Evolutionary conservation across 2,797 vertebrate species (phyloP).

Genomic region (Gadopsis marmoratus): DNA sequence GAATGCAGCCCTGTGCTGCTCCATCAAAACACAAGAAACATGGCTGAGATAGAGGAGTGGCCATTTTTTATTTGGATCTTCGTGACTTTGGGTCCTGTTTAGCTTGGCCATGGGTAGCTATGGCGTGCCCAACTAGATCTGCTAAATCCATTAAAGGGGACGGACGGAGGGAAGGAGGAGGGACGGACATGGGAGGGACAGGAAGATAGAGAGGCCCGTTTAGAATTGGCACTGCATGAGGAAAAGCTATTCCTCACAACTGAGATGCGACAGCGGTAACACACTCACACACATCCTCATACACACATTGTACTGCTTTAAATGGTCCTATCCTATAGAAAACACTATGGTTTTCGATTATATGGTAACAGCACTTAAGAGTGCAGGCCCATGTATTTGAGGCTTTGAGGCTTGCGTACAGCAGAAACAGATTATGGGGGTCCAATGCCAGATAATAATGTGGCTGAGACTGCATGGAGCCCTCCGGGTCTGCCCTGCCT

Average conservation of each 20-base stretch:
- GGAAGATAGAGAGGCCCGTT: constrained; percentile 53
- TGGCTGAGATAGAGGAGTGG: constrained; percentile 56
- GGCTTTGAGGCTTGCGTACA: constrained; percentile 78
- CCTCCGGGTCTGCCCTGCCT: constrained; percentile 69
- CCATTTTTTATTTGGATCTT: constrained; percentile 58
- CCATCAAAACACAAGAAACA: constrained; percentile 70
- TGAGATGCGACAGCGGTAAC: constrained; percentile 59
- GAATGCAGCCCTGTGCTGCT: constrained; percentile 52
- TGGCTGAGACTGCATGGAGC: constrained; percentile 82
- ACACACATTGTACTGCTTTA: constrained; percentile 35
- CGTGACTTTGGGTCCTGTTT: constrained; percentile 80
- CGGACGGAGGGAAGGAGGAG: constrained; percentile 58
- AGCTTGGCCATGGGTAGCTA: constrained; percentile 75
- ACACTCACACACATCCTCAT: constrained; percentile 41
- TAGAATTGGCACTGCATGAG: constrained; percentile 46
- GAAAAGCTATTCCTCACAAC: constrained; percentile 59
- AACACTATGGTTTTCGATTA: constrained; percentile 66
- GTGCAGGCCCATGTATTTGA: constrained; percentile 75
- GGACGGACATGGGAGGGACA: constrained; percentile 47
- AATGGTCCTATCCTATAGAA: constrained; percentile 68
- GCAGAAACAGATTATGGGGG: constrained; percentile 82
- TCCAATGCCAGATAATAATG: constrained; percentile 81
- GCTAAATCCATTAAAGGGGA: constrained; percentile 81
- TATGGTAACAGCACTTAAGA: constrained; percentile 68
- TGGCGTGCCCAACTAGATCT: constrained; percentile 77